These are phyloP conservation scores for Drosophila multiciliata DNA, from an alignment of 2,888 invertebrate genomes.

Conservation along the genomic window DNA sequence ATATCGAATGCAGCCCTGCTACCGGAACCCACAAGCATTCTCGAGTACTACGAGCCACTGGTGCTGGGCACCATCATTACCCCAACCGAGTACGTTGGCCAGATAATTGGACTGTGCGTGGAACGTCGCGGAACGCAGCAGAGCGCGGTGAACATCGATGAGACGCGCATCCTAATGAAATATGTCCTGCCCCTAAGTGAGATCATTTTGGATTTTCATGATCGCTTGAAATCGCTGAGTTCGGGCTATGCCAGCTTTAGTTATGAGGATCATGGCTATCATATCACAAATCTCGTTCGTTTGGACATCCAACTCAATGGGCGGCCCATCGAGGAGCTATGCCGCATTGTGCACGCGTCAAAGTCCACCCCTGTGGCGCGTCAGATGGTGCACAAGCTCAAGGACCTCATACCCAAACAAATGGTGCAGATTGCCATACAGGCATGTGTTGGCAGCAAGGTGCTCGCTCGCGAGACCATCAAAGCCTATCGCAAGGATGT, in stretches of 20 bases:
- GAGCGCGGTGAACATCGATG: constrained; percentile 92
- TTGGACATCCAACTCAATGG: constrained; percentile 91
- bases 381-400: constrained; percentile 90
- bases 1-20: constrained; percentile 91
- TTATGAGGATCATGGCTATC: constrained; percentile 95
- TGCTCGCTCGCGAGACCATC: constrained; percentile 93
- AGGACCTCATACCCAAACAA: constrained; percentile 95
- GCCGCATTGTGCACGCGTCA: constrained; percentile 91
- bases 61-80: constrained; percentile 95
- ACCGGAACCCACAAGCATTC: constrained; percentile 89
- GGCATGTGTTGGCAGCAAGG: constrained; percentile 91
- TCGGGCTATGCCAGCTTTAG: constrained; percentile 98
- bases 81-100: constrained; percentile 90
- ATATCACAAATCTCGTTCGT: constrained; percentile 91
- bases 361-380: constrained; percentile 89
- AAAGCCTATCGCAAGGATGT: constrained; percentile 96
- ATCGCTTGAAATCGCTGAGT: constrained; percentile 93
- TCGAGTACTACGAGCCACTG: constrained; percentile 93
- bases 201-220: constrained; percentile 97
- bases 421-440: constrained; percentile 95
- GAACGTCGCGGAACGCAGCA: constrained; percentile 89
- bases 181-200: constrained; percentile 95
- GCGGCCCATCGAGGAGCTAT: constrained; percentile 92
- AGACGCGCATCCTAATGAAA: constrained; percentile 92
- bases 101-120: constrained; percentile 90